Conservation (phyloP, 2,797 vertebrate genomes). For the Telmatherina bonti region DNA sequence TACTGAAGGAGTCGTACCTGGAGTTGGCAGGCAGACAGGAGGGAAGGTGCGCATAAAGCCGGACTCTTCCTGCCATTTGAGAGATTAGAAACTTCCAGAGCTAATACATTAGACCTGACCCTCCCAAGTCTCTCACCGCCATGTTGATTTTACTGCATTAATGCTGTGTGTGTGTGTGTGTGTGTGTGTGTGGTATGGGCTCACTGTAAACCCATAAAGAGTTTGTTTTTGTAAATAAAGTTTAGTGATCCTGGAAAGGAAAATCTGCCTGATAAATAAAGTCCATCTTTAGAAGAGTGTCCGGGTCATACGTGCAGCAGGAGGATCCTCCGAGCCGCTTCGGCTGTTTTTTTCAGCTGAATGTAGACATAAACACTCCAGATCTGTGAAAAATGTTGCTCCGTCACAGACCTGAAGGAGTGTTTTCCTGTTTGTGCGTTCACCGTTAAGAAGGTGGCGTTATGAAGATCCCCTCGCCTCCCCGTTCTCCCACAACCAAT, state of each 20-base stretch:
- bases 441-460: conserved; percentile 63
- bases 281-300: no score
- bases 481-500: conserved; percentile 57
- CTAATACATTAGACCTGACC: conserved; percentile 56
- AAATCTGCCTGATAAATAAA: no score
- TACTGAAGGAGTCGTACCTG: conserved; percentile 54
- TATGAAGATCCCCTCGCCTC: conserved; percentile 48
- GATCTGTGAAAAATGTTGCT: no score
- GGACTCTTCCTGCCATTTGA: conserved; percentile 52
- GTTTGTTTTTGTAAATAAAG: no score
- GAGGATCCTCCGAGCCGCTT: no score
- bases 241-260: no score
- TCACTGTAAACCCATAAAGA: no score
- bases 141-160: conserved; percentile 38
- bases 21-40: conserved; percentile 64
- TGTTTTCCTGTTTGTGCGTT: conserved; percentile 32
- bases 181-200: no score
- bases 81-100: conserved; percentile 63
- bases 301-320: no score
- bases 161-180: neutral
- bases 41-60: conserved; percentile 32
- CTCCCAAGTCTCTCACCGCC: conserved; percentile 27
- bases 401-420: no score
- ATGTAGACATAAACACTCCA: no score
- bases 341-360: no score